Base-by-base conservation (phyloP, 1,140 invertebrate species). In the Scaptomyza pallida region DNA sequence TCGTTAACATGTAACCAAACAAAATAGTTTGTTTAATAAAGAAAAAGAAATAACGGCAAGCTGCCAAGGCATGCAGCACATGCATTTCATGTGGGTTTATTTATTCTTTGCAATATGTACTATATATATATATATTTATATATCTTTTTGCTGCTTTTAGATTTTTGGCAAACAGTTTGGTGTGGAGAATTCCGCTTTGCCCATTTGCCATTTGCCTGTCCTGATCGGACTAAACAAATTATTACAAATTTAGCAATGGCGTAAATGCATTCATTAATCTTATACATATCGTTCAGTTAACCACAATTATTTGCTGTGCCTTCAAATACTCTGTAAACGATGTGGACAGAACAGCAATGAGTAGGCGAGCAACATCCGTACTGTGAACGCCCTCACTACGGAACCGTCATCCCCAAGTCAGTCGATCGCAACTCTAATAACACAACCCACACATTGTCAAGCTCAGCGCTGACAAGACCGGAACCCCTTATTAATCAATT, bases 221-320 rank as follows among this genome's bases (percentile, higher is more conserved):
- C 23, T 26, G 23, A 4, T 4, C 23, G 23, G 23, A 4, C 23
- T 26, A 26, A 4, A 26, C 71, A 23, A 26, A 41, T 48, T 33
- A 48, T 41, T 48, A 65, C 57, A 74, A 64, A 78, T 78, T 78
- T 78, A 69, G 75, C 21, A 65, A 74, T 74, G 74, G 76, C 76
- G 70, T 75, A 70, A 79, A 78, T 74, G 63, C 70, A 78, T 55
- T 43, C 72, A 33, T 57, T 59, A 23, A 55, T 35, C 10, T 35
- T 9, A 12, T 73, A 26, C 19, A 47, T 23, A n/a, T 21, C 10
- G 17, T 45, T 12, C 26, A 30, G 6, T 30, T 9, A 10, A 30
- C 6, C 26, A 30, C 5, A 9, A 30, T 6, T 30, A 8, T 9
- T 5, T 30, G 26, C 6, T 30, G 8, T 30, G 26, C 26, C 9